Base-by-base conservation (phyloP, 2,797 vertebrate genomes). In the Alca torda region DNA sequence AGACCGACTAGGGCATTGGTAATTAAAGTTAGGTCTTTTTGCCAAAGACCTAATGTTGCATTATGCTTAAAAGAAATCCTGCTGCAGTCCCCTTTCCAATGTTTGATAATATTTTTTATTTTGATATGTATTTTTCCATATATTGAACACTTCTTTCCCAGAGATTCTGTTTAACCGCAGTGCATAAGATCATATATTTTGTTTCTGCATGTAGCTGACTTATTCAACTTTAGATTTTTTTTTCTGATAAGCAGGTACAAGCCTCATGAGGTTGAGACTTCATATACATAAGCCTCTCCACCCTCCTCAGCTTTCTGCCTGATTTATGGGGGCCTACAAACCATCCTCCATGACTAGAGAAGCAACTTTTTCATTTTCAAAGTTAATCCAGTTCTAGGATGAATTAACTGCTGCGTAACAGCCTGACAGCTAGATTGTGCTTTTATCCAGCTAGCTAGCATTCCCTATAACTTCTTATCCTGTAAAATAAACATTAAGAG, bases 301-400 rank as follows among this genome's bases (percentile, higher is more conserved):
- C 83, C 90, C 80, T 95, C 89, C 93, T 93, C 86, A 95, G 91
- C 93, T 92, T 95, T 93, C 90, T 94, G 77, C 61, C 95, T 97
- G 96, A 97, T 97, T 97, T 97, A 97, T 95, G 83, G 65, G 37
- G 89, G 33, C 56, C 94, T 96, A 96, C 93, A 95, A 97, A 95
- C 83, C 91, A 94, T 95, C 85, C 76, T 94, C 92, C 93, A 94
- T 81, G 92, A 92, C 91, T 91, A 91, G 65, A 93, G 92, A 95
- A 95, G 91, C 84, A 97, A 96, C 94, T 92, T 96, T 94, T 95
- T 92, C 73, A 95, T 93, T 95, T 97, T 94, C 95, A 95, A 91
- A 97, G 86, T 97, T 97, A 96, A 96, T 97, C 92, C 67, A 89
- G 83, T 92, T 93, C 95, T 75, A 87, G 93, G 85, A 92, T 93